Evolutionary conservation across 2,113 vertebrate species (phyloP).

Genomic region (Raphicerus campestris): DNA sequence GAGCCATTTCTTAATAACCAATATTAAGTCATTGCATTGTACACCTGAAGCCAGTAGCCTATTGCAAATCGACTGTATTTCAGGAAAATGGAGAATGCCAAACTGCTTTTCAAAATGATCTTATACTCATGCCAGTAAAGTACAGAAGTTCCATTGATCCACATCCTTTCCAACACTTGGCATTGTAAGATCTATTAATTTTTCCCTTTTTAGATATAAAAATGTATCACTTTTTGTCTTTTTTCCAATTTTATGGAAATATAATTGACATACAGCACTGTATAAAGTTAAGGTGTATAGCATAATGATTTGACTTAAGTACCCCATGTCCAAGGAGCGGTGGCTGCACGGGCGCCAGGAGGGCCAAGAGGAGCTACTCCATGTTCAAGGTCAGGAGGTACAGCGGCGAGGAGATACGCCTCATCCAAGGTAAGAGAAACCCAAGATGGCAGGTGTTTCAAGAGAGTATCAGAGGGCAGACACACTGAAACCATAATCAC

Average conservation of each 20-base stretch:
- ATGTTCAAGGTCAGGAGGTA: too few species aligned
- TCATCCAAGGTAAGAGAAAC: too few species aligned
- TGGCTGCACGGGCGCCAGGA: rapidly evolving
- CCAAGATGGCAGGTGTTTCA: too few species aligned
- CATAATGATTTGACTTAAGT: neutral
- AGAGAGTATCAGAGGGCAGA: too few species aligned
- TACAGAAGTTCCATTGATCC: neutral
- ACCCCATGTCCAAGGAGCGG: rapidly evolving
- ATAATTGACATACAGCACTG: neutral
- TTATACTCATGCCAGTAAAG: neutral
- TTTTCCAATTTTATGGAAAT: neutral
- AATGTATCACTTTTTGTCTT: neutral
- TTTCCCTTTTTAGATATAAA: neutral
- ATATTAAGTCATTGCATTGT: neutral
- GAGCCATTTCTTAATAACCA: neutral
- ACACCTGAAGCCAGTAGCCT: neutral
- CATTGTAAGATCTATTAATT: neutral
- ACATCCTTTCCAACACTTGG: neutral
- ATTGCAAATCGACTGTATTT: neutral
- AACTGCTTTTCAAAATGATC: neutral
- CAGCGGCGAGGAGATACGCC: rapidly evolving
- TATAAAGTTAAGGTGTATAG: neutral
- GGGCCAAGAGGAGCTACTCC: too few species aligned
- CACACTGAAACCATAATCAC: too few species aligned
- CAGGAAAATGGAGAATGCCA: neutral